Evolutionary conservation across 1,140 invertebrate species (phyloP).

Genomic region (Aphelenchoides avenae): DNA sequence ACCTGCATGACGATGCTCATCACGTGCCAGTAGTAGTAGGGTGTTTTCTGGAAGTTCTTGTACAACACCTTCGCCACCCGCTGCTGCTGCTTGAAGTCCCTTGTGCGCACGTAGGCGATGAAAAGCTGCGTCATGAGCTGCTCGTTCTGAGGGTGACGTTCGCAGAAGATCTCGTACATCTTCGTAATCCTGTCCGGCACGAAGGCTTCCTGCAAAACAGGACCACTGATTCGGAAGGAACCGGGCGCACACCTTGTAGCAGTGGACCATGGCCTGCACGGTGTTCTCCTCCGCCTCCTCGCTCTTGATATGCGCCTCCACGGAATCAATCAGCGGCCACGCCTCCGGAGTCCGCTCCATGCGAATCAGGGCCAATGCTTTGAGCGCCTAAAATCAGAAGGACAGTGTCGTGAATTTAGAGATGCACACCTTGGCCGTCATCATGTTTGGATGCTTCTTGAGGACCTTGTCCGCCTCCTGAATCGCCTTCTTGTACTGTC

Average conservation of each 20-base stretch:
- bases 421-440: conserved; percentile 74
- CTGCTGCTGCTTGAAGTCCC: conserved; percentile 85
- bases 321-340: conserved; percentile 69
- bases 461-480: conserved; percentile 92
- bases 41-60: conserved; percentile 84
- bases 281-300: conserved; percentile 80
- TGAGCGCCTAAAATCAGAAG: conserved; percentile 68
- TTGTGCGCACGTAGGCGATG: conserved; percentile 85
- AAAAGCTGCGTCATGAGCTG: conserved; percentile 87
- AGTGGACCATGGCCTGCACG: conserved; percentile 90
- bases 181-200: conserved; percentile 72
- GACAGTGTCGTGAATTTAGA: not conserved
- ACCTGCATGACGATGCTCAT: conserved; percentile 92
- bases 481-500: conserved; percentile 93
- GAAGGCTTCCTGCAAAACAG: conserved; percentile 28
- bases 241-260: conserved; percentile 72
- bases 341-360: conserved; percentile 75
- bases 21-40: conserved; percentile 94
- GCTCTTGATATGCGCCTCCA: conserved; percentile 64
- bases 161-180: conserved; percentile 80
- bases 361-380: conserved; percentile 80
- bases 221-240: not conserved
- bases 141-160: conserved; percentile 79
- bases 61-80: conserved; percentile 80
- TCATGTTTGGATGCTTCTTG: conserved; percentile 81